Base-by-base conservation (phyloP, 2,888 invertebrate genomes). In the Hermaeophaga mercurialis region DNA sequence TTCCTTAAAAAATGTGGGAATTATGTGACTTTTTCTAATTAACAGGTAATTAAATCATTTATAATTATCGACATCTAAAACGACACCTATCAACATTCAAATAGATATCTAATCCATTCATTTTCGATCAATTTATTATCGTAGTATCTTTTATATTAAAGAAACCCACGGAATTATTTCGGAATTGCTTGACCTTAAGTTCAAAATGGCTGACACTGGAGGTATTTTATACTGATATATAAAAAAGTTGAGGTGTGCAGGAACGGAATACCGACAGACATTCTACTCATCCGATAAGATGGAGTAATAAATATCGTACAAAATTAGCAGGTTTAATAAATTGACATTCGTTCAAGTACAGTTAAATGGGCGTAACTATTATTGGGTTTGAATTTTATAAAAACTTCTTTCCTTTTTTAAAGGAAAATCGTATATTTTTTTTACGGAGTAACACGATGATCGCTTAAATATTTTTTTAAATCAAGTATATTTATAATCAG, bases 151-250 rank as follows among this genome's bases (percentile, higher is more conserved):
- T n/a, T n/a, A n/a, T n/a, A n/a, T n/a, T n/a, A n/a, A 9, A 36
- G 36, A 2, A 36, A 11, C 12, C 12, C 8, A 31, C 28, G 18
- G 28, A 19, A 15, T 39, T 49, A 41, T 41, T 49, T 24, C 3
- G 17, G 7, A n/a, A 22, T 59, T 49, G 48, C 55, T 52, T 56
- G 56, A 62, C 59, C 59, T 54, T 56, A 39, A 50, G 56, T 58
- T 54, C 62, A 62, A 62, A 59, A 62, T 62, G 62, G 62, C 62
- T 62, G 62, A 62, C 59, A 47, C 41, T 39, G 39, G 41, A 58
- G 59, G 62, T 58, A 59, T 62, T 62, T 62, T 50, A 55, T 56
- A 49, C 50, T 49, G 49, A 56, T 54, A 48, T 54, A 59, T 52
- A 62, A 59, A 62, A 62, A 59, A 62, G 57, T 54, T 62, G 57